A percentile compares a stretch with the other conserved stretches of the same genome.
Conservation (phyloP, 1,140 invertebrate species). For the Tetraneura akinire region DNA sequence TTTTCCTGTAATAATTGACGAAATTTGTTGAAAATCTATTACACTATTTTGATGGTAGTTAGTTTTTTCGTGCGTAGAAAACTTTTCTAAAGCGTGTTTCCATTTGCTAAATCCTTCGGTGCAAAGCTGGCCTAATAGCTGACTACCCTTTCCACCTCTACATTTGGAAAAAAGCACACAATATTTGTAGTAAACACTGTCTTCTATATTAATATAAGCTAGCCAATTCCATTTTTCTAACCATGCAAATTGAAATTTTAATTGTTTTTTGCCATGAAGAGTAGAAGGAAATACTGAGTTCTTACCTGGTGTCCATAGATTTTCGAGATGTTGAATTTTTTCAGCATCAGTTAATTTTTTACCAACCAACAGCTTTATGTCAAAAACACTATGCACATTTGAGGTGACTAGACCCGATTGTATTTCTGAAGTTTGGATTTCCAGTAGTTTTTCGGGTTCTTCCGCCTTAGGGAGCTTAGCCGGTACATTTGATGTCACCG, state of each 20-base stretch:
- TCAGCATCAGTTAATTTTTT: slow-evolving; percentile 7
- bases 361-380: not conserved
- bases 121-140: slow-evolving; percentile 19
- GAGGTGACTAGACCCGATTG: too few relatives aligned
- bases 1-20: slow-evolving; percentile 6
- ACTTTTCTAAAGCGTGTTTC: slow-evolving; percentile 29
- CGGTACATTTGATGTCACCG: slow-evolving; percentile 3
- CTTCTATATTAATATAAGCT: slow-evolving; percentile 22
- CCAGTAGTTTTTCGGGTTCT: too few relatives aligned
- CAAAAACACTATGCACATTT: too few relatives aligned
- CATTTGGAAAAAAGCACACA: slow-evolving; percentile 20
- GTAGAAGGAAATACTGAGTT: slow-evolving; percentile 19
- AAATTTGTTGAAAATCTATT: slow-evolving; percentile 18
- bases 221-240: slow-evolving; percentile 26
- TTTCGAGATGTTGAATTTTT: slow-evolving; percentile 2
- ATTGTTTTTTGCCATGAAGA: slow-evolving; percentile 15
- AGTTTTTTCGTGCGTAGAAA: not conserved
- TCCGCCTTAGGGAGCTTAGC: not conserved
- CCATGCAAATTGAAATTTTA: slow-evolving; percentile 35
- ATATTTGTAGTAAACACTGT: slow-evolving; percentile 29
- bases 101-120: slow-evolving; percentile 16
- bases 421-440: too few relatives aligned
- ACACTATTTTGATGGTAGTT: slow-evolving; percentile 31
- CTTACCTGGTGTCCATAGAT: slow-evolving; percentile 2
- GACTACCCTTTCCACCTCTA: slow-evolving; percentile 31